Conservation (phyloP, 35 echinoderm and acorn worm species). For the Heliocidaris erythrogramma region DNA sequence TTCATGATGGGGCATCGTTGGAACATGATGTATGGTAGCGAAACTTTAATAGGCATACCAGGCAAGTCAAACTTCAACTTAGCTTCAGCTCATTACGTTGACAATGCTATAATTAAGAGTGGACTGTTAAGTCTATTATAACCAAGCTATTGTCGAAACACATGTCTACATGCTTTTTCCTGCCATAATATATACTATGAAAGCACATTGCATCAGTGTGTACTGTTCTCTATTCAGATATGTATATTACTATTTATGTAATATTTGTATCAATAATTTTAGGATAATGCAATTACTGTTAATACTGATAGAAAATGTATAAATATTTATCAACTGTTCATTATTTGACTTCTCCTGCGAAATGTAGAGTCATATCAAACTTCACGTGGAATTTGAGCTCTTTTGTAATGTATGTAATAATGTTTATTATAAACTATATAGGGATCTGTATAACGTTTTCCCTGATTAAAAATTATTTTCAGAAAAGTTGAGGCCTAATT, state of each 20-base stretch:
- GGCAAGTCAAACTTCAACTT: neutral
- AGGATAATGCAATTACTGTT: neutral
- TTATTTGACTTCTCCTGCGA: too few relatives aligned
- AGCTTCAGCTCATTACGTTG: neutral
- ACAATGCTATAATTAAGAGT: conserved; percentile 13
- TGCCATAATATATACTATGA: neutral
- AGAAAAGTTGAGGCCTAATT: too few relatives aligned
- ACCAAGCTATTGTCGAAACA: neutral
- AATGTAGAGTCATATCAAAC: too few relatives aligned
- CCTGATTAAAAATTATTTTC: too few relatives aligned
- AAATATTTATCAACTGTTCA: too few relatives aligned
- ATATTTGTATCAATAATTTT: neutral
- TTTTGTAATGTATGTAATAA: too few relatives aligned
- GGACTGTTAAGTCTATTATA: neutral
- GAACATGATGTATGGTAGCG: neutral
- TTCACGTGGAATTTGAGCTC: too few relatives aligned
- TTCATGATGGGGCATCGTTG: neutral
- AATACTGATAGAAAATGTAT: too few relatives aligned
- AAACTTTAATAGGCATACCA: neutral
- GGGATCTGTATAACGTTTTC: too few relatives aligned
- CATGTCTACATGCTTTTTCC: neutral
- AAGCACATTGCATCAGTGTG: neutral
- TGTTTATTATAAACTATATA: too few relatives aligned
- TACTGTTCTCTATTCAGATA: neutral
- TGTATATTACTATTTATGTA: too few relatives aligned